Evolutionary conservation across 2,113 vertebrate genomes (phyloP).

Genomic region (Anguilla rostrata): DNA sequence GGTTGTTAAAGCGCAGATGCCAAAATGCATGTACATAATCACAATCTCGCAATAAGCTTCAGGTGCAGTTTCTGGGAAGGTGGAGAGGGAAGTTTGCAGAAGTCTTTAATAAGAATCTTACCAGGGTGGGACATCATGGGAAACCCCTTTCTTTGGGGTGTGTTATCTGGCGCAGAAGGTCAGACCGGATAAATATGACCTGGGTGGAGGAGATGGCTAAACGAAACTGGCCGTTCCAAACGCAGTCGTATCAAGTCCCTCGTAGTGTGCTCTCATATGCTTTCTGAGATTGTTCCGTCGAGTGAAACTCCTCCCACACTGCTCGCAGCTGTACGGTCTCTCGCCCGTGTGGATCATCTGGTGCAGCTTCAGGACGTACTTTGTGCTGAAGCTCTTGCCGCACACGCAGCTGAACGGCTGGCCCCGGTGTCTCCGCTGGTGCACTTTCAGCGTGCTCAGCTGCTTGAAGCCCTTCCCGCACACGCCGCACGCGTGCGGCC

Average conservation of each 20-base stretch:
- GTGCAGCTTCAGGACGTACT: not conserved
- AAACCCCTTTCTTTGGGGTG: too few species aligned
- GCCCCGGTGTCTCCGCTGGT: slow-evolving; percentile 11
- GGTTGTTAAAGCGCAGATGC: too few species aligned
- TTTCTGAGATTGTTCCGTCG: not conserved
- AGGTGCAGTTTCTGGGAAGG: too few species aligned
- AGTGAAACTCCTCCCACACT: not conserved
- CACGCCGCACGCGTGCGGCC: slow-evolving; percentile 12
- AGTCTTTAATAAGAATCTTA: too few species aligned
- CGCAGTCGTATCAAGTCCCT: too few species aligned
- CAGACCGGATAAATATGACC: too few species aligned
- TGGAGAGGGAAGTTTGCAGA: too few species aligned
- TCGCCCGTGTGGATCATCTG: not conserved
- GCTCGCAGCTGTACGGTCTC: not conserved
- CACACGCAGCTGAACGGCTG: not conserved
- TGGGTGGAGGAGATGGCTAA: not conserved
- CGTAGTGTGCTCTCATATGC: not conserved
- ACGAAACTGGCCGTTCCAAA: not conserved
- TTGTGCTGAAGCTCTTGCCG: not conserved
- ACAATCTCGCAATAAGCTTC: too few species aligned
- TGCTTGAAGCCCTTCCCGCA: slow-evolving; percentile 26
- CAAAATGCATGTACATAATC: too few species aligned
- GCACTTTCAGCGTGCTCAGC: slow-evolving; percentile 12
- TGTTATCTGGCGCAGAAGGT: too few species aligned
- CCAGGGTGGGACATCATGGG: too few species aligned